phyloP scores from a whole-genome alignment of 2,113 vertebrate genomes.

The Ophiodon elongatus region DNA sequence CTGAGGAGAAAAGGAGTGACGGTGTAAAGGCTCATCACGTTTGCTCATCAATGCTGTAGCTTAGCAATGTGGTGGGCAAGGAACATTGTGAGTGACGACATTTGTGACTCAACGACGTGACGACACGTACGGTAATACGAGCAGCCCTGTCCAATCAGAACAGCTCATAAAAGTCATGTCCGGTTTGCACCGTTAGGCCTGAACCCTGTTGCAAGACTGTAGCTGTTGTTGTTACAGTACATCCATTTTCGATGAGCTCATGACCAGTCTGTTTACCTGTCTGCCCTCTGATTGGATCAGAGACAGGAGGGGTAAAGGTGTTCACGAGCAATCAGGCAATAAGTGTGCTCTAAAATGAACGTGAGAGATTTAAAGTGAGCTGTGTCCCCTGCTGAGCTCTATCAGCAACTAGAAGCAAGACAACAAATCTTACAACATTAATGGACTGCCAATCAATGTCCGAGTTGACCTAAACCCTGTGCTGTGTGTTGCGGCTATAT shows the following conservation, averaged over 20 bases:
- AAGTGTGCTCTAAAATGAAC: neutral
- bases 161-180: neutral
- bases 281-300: constrained; percentile 10
- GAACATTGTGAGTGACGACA: neutral
- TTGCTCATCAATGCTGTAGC: constrained; percentile 22
- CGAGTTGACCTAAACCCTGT: neutral
- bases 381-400: neutral
- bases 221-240: neutral
- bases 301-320: constrained; percentile 7
- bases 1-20: constrained; percentile 5
- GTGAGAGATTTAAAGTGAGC: neutral
- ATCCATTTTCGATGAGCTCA: constrained; percentile 32
- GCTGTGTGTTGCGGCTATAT: neutral
- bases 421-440: neutral
- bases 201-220: neutral
- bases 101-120: neutral
- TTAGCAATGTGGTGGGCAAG: neutral
- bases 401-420: neutral
- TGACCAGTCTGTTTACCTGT: constrained; percentile 23
- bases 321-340: neutral
- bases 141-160: constrained; percentile 13
- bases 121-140: neutral
- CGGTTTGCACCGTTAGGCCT: neutral
- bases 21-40: constrained; percentile 8
- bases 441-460: neutral